Conservation (phyloP, 2,113 vertebrate species). For the Calyptomena viridis region DNA sequence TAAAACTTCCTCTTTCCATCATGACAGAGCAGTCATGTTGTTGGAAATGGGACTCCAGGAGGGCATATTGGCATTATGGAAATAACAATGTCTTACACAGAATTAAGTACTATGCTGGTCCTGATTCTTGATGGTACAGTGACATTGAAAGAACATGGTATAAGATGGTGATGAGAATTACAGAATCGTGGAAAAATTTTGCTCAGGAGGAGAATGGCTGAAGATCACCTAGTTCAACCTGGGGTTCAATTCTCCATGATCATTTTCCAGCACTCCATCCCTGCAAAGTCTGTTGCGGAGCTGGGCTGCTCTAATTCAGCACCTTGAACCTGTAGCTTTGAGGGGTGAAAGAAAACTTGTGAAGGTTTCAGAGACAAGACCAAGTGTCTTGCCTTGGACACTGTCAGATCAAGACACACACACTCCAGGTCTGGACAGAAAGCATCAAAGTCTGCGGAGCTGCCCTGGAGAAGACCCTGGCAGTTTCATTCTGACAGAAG, state of each 20-base stretch:
- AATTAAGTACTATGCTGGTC: not conserved
- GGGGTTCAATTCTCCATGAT: not conserved
- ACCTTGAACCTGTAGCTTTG: not conserved
- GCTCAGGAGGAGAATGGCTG: not conserved
- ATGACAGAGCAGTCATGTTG: fast-evolving
- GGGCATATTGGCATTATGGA: not conserved
- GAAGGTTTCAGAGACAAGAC: not conserved
- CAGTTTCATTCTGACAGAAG: not conserved
- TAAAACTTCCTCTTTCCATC: not conserved
- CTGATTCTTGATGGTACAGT: not conserved
- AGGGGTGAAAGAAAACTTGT: not conserved
- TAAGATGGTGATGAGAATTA: not conserved
- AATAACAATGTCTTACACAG: not conserved
- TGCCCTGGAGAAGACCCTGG: not conserved
- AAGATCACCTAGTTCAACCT: not conserved
- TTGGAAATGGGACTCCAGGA: not conserved
- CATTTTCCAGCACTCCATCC: fast-evolving
- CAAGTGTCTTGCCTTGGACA: not conserved
- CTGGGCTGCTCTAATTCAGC: not conserved
- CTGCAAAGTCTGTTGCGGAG: not conserved
- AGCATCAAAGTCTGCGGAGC: not conserved
- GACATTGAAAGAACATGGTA: not conserved
- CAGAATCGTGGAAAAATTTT: not conserved
- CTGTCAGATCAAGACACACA: not conserved
- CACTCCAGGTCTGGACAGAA: not conserved